Conservation (phyloP, 1,140 invertebrate species). For the Ceratina australensis region DNA sequence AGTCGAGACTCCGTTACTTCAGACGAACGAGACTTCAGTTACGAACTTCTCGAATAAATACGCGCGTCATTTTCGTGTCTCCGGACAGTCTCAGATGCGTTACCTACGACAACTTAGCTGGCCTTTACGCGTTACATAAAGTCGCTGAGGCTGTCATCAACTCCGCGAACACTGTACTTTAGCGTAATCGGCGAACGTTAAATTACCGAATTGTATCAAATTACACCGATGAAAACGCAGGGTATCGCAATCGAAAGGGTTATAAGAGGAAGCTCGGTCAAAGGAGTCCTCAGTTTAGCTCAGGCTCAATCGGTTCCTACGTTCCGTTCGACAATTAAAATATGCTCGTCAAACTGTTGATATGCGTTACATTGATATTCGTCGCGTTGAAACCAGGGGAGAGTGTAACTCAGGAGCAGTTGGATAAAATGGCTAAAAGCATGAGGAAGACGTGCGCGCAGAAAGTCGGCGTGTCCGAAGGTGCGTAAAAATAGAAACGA, state of each 20-base stretch:
- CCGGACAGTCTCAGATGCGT: not conserved
- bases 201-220: conserved; percentile 2
- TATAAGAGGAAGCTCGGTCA: not conserved
- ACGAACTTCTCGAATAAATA: too few species aligned
- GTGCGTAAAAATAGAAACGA: conserved; percentile 29
- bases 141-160: conserved; percentile 16
- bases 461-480: conserved; percentile 45
- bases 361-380: not conserved
- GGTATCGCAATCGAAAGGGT: not conserved
- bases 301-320: not conserved
- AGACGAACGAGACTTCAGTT: too few species aligned
- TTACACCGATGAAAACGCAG: too few species aligned
- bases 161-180: not conserved
- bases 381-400: not conserved
- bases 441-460: conserved; percentile 50
- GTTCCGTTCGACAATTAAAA: not conserved
- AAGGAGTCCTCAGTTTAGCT: not conserved
- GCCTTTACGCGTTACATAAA: conserved; percentile 1
- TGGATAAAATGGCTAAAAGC: conserved; percentile 47
- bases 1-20: too few species aligned
- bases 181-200: not conserved
- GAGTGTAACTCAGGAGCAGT: conserved; percentile 56
- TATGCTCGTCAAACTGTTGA: conserved; percentile 15
- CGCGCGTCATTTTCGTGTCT: not conserved
- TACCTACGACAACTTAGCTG: not conserved